Percentiles rank a stretch among this genome's conserved stretches.
Evolutionary conservation across 1,140 invertebrate species (phyloP).

Genomic region (Drosophila athabasca): DNA sequence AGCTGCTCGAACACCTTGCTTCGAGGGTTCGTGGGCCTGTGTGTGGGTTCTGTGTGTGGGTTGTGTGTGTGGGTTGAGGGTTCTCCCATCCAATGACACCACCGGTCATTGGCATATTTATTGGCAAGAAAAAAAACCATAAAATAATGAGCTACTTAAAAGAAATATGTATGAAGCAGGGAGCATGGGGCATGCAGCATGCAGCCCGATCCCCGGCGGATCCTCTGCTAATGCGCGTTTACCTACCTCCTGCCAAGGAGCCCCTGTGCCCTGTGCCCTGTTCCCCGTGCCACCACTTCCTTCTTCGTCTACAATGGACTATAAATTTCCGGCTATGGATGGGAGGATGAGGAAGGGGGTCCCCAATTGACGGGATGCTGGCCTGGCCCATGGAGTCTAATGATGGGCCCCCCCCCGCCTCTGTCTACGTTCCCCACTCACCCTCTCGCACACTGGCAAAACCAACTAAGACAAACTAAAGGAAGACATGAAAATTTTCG

Average conservation of each 20-base stretch:
- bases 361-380: constrained; percentile 39
- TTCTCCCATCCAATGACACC: constrained; percentile 1
- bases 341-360: background rate
- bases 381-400: constrained; percentile 52
- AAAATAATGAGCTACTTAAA: constrained; percentile 77
- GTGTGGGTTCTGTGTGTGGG: too few relatives aligned
- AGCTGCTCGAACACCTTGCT: too few relatives aligned
- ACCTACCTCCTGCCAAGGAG: constrained; percentile 37
- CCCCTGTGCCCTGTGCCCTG: background rate
- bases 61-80: background rate
- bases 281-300: too few relatives aligned
- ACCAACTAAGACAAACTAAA: constrained; percentile 77
- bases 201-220: background rate
- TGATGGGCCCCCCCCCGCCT: constrained; percentile 28
- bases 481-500: constrained; percentile 82
- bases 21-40: too few relatives aligned
- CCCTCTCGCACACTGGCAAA: constrained; percentile 3
- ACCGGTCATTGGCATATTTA: constrained; percentile 38
- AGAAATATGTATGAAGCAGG: constrained; percentile 54
- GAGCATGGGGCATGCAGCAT: background rate
- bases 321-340: constrained; percentile 68
- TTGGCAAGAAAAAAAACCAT: constrained; percentile 27
- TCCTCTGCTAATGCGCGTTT: constrained; percentile 78
- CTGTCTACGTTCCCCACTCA: background rate
- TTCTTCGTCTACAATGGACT: constrained; percentile 24